phyloP scores from a whole-genome alignment of 2,797 vertebrate species.

The Jordanella pulchra region DNA sequence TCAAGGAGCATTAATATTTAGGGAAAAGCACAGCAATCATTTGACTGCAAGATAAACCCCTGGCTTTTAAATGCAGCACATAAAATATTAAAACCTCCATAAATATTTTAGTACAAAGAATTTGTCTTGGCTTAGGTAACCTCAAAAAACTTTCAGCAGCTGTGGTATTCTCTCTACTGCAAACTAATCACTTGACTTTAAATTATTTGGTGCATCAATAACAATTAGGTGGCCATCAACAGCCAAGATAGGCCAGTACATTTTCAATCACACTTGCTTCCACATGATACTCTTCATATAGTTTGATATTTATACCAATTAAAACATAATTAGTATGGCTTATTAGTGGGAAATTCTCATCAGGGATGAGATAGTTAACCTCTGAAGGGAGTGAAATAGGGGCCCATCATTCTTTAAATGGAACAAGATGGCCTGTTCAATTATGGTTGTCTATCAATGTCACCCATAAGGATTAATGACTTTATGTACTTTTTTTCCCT shows the following conservation, averaged over 20 bases:
- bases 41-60: neutral
- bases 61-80: neutral
- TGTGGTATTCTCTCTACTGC: conserved; percentile 18
- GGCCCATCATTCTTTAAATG: conserved; percentile 73
- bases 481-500: conserved; percentile 49
- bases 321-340: conserved; percentile 81
- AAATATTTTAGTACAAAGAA: conserved; percentile 16
- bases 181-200: conserved; percentile 32
- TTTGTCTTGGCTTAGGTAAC: conserved; percentile 7
- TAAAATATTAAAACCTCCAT: conserved; percentile 11
- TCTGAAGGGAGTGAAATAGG: conserved; percentile 60
- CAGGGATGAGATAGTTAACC: conserved; percentile 69
- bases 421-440: conserved; percentile 76
- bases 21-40: neutral
- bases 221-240: conserved; percentile 78
- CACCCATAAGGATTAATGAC: conserved; percentile 70
- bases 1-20: neutral
- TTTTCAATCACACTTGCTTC: conserved; percentile 74
- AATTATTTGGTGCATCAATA: conserved; percentile 77
- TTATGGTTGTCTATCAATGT: conserved; percentile 81
- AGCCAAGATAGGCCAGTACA: conserved; percentile 59
- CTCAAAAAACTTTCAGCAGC: conserved; percentile 8
- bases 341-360: conserved; percentile 81
- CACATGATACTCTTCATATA: conserved; percentile 73
- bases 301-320: conserved; percentile 82